Percentiles rank a stretch among this genome's conserved stretches.
Evolutionary conservation across 2,797 vertebrate genomes (phyloP).

Genomic region (Sylvilagus floridanus): DNA sequence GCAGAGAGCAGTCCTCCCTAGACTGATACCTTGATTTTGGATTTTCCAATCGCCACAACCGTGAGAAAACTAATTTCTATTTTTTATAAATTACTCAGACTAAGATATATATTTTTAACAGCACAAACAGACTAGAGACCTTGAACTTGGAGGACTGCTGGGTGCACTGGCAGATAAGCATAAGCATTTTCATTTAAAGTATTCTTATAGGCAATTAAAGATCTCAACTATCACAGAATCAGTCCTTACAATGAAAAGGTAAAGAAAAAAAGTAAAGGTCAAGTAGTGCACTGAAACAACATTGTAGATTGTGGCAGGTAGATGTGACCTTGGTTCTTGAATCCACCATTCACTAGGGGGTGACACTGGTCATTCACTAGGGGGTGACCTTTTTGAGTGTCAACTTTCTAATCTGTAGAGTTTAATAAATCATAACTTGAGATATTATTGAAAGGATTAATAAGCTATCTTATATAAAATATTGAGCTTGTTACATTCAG

Average conservation of each 20-base stretch:
- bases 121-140: background rate
- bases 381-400: background rate
- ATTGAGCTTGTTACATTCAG: constrained; percentile 16
- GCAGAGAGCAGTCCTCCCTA: background rate
- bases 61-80: background rate
- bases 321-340: background rate
- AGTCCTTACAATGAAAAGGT: constrained; percentile 34
- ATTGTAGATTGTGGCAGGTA: background rate
- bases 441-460: constrained; percentile 27
- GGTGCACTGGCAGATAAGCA: background rate
- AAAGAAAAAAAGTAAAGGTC: background rate
- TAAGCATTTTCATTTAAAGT: constrained; percentile 33
- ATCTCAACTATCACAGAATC: constrained; percentile 20
- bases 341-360: background rate
- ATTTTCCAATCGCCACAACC: background rate
- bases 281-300: background rate
- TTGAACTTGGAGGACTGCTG: constrained; percentile 28
- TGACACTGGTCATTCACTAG: background rate
- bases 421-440: constrained; percentile 43
- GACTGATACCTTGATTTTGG: background rate
- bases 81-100: background rate
- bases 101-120: background rate
- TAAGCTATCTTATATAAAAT: constrained; percentile 25
- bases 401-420: constrained; percentile 29
- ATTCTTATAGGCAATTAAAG: background rate